Evolutionary conservation across 2,113 vertebrate genomes (phyloP).

Genomic region (Nannospalax galili): DNA sequence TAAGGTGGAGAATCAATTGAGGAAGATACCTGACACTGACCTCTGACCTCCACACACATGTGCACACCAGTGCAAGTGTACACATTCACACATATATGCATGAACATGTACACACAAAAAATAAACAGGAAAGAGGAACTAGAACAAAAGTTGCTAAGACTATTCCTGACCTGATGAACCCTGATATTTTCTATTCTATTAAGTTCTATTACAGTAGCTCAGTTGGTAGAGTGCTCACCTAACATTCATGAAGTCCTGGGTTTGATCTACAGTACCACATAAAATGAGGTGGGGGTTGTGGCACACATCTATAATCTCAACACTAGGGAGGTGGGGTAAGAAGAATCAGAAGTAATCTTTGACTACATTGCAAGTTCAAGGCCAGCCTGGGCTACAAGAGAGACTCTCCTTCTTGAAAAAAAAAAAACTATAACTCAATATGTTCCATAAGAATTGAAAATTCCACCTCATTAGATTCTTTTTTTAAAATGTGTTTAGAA

Average conservation of each 20-base stretch:
- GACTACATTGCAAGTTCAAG: background rate
- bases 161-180: background rate
- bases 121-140: background rate
- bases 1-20: background rate
- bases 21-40: background rate
- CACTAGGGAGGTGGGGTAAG: background rate
- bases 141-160: background rate
- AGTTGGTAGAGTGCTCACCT: background rate
- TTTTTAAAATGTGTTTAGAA: constrained; percentile 55
- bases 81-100: background rate
- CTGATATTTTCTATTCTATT: background rate
- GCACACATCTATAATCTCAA: background rate
- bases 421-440: constrained; percentile 23
- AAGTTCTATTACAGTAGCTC: background rate
- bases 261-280: background rate
- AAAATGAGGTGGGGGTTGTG: background rate
- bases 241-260: background rate
- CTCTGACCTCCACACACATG: background rate
- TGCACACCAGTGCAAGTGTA: background rate
- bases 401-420: no score
- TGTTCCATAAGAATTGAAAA: constrained; percentile 63
- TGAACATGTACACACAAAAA: background rate
- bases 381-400: no score
- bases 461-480: constrained; percentile 68
- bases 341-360: background rate